These are phyloP conservation scores for Pogonognathellus flavescens DNA, from an alignment of 1,140 invertebrate species.

Conservation along the genomic window DNA sequence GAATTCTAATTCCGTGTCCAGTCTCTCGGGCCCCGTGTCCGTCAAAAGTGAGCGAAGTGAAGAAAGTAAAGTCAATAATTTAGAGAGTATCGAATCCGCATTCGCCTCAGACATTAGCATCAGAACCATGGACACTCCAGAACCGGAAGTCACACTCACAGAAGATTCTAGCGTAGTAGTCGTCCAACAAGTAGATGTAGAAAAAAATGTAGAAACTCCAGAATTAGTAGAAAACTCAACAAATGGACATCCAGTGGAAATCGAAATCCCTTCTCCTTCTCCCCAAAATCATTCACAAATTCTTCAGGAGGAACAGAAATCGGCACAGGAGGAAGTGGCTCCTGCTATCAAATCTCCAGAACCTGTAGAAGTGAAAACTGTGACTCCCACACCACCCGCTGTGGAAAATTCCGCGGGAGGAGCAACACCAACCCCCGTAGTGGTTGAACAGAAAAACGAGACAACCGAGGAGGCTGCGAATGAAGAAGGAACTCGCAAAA, in stretches of 20 bases:
- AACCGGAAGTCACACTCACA: neutral
- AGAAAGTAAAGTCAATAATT: conserved; percentile 47
- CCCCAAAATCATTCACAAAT: neutral
- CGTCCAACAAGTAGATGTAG: neutral
- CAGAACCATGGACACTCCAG: neutral
- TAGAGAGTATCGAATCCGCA: conserved; percentile 57
- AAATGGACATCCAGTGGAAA: neutral
- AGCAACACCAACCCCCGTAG: neutral
- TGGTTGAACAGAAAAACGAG: neutral
- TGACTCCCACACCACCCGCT: neutral
- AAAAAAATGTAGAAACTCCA: neutral
- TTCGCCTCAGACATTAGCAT: conserved; percentile 43
- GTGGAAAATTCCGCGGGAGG: neutral
- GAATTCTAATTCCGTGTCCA: neutral
- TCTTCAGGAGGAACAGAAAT: too few species aligned
- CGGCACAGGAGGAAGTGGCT: too few species aligned
- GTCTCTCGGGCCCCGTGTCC: neutral
- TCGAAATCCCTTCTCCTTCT: neutral
- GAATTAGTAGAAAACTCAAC: too few species aligned
- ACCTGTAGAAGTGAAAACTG: neutral
- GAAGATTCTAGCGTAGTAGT: neutral
- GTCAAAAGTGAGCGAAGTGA: neutral
- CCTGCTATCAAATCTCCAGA: too few species aligned
- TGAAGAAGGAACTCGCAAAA: conserved; percentile 68
- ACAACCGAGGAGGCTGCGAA: neutral